Base-by-base conservation (phyloP, 2,113 vertebrate genomes). In the Ciconia maguari region DNA sequence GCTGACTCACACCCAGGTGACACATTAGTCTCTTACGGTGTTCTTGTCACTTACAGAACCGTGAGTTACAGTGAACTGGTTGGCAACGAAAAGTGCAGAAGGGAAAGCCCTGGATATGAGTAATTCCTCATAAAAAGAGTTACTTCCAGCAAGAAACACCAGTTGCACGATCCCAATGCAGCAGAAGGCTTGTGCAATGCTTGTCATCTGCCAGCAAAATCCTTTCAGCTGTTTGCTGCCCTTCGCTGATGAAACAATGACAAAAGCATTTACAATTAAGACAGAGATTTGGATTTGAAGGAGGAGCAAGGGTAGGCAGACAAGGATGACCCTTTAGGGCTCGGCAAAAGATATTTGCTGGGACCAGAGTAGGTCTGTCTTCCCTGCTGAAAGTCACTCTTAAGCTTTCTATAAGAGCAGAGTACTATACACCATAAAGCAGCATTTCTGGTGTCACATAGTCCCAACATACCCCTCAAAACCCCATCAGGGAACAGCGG, bases 381-480 rank as follows among this genome's bases (percentile, higher is more conserved):
- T 29, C 34, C 36, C 26, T 16, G 29, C 49, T 21, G 27, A 32
- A 17, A 20, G 38, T 13, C 58, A 27, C 7, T 20, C 32, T 4
- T 12, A 8, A 10, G 27, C 27, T 7, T n/a, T 8, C 29, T 15
- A 0, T 2, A 5, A 13, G n/a, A 8, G 4, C 30, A 25, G 36
- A 25, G 51, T 7, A 36, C 11, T 2, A 2, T 4, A 12, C 17
- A 19, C 19, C 29, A 27, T 3, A 14, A 32, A 41, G 10, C 62
- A 54, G 66, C n/a, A 3, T 2, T 11, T 12, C 26, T 17, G 30
- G 24, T 15, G 8, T 21, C 41, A 5, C 24, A 5, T 2, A 11
- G 32, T 4, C 19, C 65, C 17, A 29, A 7, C 2, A 6, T 1
- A 12, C 1, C 49, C 32, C 54, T 26, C 42, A 6, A 25, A 27